Conservation (phyloP, 2,113 vertebrate species). For the Hippocampus mohnikei region DNA sequence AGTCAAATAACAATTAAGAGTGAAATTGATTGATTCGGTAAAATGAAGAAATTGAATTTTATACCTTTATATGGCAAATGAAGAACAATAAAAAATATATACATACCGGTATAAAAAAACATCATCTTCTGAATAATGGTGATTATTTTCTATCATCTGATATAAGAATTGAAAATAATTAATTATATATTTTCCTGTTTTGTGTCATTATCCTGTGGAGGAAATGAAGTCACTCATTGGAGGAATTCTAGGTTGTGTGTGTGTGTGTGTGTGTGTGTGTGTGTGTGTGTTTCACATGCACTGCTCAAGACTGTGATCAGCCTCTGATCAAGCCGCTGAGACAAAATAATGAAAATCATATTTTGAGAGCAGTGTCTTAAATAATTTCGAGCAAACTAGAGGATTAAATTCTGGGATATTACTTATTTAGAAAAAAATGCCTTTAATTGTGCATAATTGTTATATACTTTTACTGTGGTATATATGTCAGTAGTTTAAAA, state of each 20-base stretch:
- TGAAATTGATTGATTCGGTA: background rate
- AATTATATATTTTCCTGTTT: conserved; percentile 24
- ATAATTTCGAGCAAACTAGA: background rate
- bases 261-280: conserved; percentile 25
- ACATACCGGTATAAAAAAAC: background rate
- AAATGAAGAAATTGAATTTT: background rate
- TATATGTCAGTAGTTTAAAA: conserved; percentile 25
- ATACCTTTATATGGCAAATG: conserved; percentile 3
- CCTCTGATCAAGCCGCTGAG: background rate
- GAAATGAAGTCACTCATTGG: conserved; percentile 47
- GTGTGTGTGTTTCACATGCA: background rate
- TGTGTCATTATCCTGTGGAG: conserved; percentile 30
- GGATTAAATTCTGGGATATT: background rate
- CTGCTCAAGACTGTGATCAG: background rate
- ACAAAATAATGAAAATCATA: background rate
- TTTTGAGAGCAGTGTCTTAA: background rate
- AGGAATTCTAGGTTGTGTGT: conserved; percentile 42
- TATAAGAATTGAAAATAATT: conserved; percentile 18
- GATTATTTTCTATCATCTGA: conserved; percentile 25
- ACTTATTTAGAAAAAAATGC: background rate
- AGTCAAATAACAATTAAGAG: background rate
- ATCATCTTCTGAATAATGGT: conserved; percentile 31
- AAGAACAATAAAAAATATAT: background rate
- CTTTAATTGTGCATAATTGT: background rate
- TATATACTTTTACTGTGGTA: conserved; percentile 12